Evolutionary conservation across 92 coral and sea anemone genomes (phyloP).

Genomic region (Epizoanthus rinbou): DNA sequence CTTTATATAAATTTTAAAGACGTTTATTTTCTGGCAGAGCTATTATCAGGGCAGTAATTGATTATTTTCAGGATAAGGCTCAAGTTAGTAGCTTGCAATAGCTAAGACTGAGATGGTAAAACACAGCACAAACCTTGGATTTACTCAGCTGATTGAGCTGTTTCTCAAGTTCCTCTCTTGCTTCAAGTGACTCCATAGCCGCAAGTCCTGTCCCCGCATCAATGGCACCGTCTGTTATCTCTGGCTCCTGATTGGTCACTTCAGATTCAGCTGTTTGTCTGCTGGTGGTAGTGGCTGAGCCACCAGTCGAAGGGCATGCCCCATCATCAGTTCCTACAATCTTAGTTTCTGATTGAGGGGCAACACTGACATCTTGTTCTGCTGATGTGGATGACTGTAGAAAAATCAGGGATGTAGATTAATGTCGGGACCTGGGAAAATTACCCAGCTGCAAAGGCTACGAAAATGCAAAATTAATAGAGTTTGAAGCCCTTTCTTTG

Average conservation of each 20-base stretch:
- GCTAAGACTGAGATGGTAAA: too few relatives aligned
- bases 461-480: too few relatives aligned
- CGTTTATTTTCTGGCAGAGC: too few relatives aligned
- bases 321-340: background rate
- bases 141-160: constrained; percentile 76
- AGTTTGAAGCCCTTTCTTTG: too few relatives aligned
- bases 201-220: constrained; percentile 48
- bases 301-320: background rate
- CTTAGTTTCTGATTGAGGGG: background rate
- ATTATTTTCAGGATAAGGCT: too few relatives aligned
- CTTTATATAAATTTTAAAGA: too few relatives aligned
- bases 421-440: too few relatives aligned
- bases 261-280: constrained; percentile 42
- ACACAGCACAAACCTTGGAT: constrained; percentile 6
- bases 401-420: too few relatives aligned
- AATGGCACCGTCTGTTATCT: constrained; percentile 26
- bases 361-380: constrained; percentile 9
- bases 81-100: too few relatives aligned
- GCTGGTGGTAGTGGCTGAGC: background rate
- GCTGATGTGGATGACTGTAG: background rate
- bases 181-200: constrained; percentile 61
- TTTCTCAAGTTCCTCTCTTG: constrained; percentile 72
- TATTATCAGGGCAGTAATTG: too few relatives aligned
- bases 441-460: too few relatives aligned
- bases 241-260: constrained; percentile 41